These are phyloP conservation scores for Parauchenoglanis punctatus DNA, from an alignment of 2,797 vertebrate genomes.

Conservation along the genomic window DNA sequence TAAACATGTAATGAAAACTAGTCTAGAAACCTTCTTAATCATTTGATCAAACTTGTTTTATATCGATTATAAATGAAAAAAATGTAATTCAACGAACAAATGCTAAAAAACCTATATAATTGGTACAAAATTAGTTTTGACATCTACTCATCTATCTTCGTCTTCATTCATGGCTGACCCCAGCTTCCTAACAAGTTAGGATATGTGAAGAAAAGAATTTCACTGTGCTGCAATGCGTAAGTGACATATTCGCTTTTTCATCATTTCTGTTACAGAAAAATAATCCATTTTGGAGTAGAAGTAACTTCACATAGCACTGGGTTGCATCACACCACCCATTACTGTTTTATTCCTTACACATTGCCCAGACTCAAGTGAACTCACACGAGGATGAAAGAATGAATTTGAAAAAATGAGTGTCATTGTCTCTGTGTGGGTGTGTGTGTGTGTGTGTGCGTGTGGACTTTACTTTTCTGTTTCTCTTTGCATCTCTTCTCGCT, in stretches of 20 bases:
- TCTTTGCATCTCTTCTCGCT: slow-evolving; percentile 93
- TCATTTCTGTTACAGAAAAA: not conserved
- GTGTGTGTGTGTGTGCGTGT: not conserved
- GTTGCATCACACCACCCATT: not conserved
- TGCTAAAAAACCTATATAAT: not conserved
- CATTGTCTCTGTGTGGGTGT: not conserved
- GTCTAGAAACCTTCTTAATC: not conserved
- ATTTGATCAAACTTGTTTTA: not conserved
- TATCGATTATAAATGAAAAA: not conserved
- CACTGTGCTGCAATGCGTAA: too few relatives aligned
- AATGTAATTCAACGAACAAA: not conserved
- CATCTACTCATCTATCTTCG: not conserved
- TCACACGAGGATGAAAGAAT: not conserved
- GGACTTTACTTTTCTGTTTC: slow-evolving; percentile 86
- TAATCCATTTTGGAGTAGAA: not conserved
- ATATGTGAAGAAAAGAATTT: too few relatives aligned
- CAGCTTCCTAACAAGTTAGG: not conserved
- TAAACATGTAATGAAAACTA: not conserved
- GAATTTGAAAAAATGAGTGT: not conserved
- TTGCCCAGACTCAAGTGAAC: not conserved
- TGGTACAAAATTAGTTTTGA: not conserved
- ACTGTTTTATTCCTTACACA: not conserved
- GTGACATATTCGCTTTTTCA: too few relatives aligned
- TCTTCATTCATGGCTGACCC: not conserved
- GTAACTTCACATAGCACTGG: not conserved